These are phyloP conservation scores for Oscheius sp. DNA, from an alignment of 1,140 invertebrate genomes.

Conservation along the genomic window DNA sequence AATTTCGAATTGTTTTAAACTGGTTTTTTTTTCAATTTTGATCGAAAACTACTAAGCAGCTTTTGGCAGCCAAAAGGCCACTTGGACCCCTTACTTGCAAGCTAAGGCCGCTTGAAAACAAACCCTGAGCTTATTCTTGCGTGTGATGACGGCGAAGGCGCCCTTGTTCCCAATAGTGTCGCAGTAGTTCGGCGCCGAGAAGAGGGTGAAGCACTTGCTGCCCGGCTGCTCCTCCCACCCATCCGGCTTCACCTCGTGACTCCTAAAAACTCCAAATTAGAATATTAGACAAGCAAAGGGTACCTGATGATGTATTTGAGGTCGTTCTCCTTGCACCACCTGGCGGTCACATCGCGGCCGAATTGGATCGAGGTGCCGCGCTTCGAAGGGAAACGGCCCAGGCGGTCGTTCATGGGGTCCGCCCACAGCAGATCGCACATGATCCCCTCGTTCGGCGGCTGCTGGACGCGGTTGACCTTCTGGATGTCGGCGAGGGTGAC, in stretches of 20 bases:
- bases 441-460: constrained; percentile 78
- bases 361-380: constrained; percentile 96
- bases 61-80: too few species aligned
- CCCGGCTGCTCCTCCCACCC: constrained; percentile 92
- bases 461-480: constrained; percentile 81
- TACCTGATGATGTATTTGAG: constrained; percentile 56
- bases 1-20: too few species aligned
- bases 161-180: constrained; percentile 98
- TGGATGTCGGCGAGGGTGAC: constrained; percentile 86
- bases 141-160: constrained; percentile 90
- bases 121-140: constrained; percentile 71
- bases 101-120: not conserved
- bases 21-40: too few species aligned
- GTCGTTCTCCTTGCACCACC: constrained; percentile 68
- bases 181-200: constrained; percentile 98
- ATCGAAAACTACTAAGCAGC: too few species aligned
- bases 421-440: constrained; percentile 39
- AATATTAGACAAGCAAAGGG: not conserved
- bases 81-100: too few species aligned
- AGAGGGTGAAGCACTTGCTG: constrained; percentile 89
- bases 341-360: constrained; percentile 89
- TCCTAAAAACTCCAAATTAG: constrained; percentile 65
- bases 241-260: constrained; percentile 94
- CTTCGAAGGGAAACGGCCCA: constrained; percentile 84
- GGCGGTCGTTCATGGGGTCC: constrained; percentile 69